These are phyloP conservation scores for Acanthopleura granulata DNA, from an alignment of 2,888 invertebrate genomes.

Conservation along the genomic window DNA sequence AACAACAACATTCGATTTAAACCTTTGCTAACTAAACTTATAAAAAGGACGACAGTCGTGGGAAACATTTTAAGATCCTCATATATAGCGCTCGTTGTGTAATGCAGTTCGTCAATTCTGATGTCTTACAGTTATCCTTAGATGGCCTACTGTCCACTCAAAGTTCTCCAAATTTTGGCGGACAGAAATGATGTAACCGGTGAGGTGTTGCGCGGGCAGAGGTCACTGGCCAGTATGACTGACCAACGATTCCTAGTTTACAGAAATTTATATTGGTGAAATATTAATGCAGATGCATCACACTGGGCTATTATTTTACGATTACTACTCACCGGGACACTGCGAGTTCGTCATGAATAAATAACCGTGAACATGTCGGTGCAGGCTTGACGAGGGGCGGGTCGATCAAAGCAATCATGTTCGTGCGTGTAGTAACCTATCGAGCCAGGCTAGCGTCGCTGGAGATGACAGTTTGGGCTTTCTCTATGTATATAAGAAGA, in stretches of 20 bases:
- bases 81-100: too few species aligned
- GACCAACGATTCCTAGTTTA: background rate
- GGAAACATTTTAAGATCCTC: too few species aligned
- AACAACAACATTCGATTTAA: too few species aligned
- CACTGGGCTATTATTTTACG: background rate
- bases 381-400: constrained; percentile 10
- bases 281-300: background rate
- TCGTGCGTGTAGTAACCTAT: constrained; percentile 2
- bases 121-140: too few species aligned
- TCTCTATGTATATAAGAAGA: background rate
- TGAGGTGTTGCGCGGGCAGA: too few species aligned
- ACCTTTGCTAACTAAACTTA: too few species aligned
- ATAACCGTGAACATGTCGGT: constrained; percentile 15
- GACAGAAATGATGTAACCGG: too few species aligned
- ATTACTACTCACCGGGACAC: background rate
- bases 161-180: too few species aligned
- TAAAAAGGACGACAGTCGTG: too few species aligned
- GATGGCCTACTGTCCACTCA: too few species aligned
- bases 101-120: too few species aligned
- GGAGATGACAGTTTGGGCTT: background rate
- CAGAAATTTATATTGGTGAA: background rate
- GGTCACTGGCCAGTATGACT: too few species aligned
- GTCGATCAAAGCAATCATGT: constrained; percentile 17
- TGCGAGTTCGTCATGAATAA: background rate
- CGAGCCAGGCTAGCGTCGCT: background rate